Base-by-base conservation (phyloP, 2,888 invertebrate genomes). In the Aphrophora alni region DNA sequence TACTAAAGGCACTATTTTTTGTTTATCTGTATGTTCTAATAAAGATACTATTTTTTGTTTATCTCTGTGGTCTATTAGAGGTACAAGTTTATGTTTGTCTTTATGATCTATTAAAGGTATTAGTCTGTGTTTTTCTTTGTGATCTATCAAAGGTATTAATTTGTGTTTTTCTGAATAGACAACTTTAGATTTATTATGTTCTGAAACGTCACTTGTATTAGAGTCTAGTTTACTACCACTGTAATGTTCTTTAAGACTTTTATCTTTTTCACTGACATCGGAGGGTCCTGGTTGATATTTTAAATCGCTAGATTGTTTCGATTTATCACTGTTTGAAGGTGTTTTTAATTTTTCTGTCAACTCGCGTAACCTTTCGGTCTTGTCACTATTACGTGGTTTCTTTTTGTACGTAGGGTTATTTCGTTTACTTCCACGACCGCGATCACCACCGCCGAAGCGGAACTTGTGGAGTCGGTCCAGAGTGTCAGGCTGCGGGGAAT, bases 401-500 rank as follows among this genome's bases (percentile, higher is more conserved):
- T 75, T 83, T 74, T 82, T 83, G 79, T 76, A 78, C 73, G 75
- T 51, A 21, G 77, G 78, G 27, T 38, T 77, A 87, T 88, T 89
- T 88, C 91, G 88, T 84, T 87, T 87, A 83, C 88, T 87, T 85
- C 87, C 86, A 88, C 87, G 75, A 68, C 81, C 78, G 73, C 79
- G 73, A 73, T 78, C 82, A 26, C 83, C 84, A 83, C 92, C 89
- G 86, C 92, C 93, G 90, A 94, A 93, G 88, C 94, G 93, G 88
- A 93, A 91, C 89, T 93, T 94, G 88, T 94, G 94, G 89, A 95
- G 90, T 86, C 95, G 94, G 90, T 95, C 95, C 93, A 95, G 90
- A 83, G 86, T 68, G 70, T 80, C 77, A 69, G n/a, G 59, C 74
- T 59, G 59, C 59, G 68, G 38, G 33, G 28, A 59, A 21, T 44